These are phyloP conservation scores for Camponotus floridanus DNA, from an alignment of 1,140 invertebrate species.

Conservation along the genomic window DNA sequence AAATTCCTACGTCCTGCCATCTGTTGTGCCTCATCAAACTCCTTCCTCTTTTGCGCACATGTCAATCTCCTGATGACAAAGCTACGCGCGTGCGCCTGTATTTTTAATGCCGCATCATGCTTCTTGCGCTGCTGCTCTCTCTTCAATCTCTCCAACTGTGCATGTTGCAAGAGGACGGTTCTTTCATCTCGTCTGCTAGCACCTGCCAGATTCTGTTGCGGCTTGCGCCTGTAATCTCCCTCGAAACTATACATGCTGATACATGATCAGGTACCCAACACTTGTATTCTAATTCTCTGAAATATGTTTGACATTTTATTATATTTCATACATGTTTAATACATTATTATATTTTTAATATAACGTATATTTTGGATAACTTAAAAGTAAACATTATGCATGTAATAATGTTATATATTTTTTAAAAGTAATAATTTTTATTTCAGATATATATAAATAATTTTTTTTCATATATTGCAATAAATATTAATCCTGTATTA, in stretches of 20 bases:
- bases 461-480: not conserved
- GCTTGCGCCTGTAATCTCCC: conserved; percentile 95
- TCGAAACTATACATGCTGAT: conserved; percentile 93
- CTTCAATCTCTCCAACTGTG: conserved; percentile 94
- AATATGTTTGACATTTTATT: not conserved
- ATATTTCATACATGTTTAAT: not conserved
- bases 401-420: not conserved
- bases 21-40: conserved; percentile 90
- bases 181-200: conserved; percentile 92
- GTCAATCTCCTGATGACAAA: conserved; percentile 90
- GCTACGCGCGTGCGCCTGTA: conserved; percentile 93
- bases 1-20: conserved; percentile 84
- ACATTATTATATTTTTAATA: not conserved
- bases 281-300: conserved; percentile 40
- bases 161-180: conserved; percentile 92
- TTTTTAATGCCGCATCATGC: conserved; percentile 90
- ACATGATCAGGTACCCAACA: conserved; percentile 48
- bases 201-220: conserved; percentile 96
- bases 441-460: not conserved
- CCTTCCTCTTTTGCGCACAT: conserved; percentile 88
- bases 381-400: not conserved
- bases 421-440: not conserved
- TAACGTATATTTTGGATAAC: not conserved
- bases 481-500: not conserved
- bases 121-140: conserved; percentile 92